Evolutionary conservation across 2,797 vertebrate species (phyloP).

Genomic region (Xenops minutus): DNA sequence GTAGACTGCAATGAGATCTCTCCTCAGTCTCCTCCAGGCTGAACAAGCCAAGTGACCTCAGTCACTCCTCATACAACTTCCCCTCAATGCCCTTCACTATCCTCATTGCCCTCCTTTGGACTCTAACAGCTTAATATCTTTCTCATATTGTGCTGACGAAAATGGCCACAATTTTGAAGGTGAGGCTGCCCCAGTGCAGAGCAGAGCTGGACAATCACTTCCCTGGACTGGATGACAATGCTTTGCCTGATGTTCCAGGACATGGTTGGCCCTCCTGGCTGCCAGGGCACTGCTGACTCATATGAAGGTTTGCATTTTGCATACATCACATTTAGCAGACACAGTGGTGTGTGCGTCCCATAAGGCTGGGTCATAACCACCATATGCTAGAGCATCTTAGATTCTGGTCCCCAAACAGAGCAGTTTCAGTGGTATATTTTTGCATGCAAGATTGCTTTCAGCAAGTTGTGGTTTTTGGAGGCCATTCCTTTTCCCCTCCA

Average conservation of each 20-base stretch:
- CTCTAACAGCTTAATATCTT: background rate
- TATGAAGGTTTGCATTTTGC: background rate
- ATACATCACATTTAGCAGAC: background rate
- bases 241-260: background rate
- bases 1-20: background rate
- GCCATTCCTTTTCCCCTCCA: background rate
- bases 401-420: background rate
- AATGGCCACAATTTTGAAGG: background rate
- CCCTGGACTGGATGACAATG: accelerated
- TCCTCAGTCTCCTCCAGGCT: background rate
- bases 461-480: background rate
- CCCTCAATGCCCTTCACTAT: background rate
- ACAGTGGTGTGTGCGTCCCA: background rate
- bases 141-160: background rate
- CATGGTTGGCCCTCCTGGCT: accelerated
- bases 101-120: background rate
- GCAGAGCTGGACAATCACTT: background rate
- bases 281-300: background rate
- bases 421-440: background rate
- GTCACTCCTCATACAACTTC: accelerated
- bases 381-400: background rate
- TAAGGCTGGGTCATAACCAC: background rate
- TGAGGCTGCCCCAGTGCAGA: accelerated
- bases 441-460: background rate
- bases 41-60: background rate